A percentile compares a stretch with the other conserved stretches of the same genome.
Evolutionary conservation across 2,797 vertebrate genomes (phyloP).

Genomic region (Sarcophilus harrisii): DNA sequence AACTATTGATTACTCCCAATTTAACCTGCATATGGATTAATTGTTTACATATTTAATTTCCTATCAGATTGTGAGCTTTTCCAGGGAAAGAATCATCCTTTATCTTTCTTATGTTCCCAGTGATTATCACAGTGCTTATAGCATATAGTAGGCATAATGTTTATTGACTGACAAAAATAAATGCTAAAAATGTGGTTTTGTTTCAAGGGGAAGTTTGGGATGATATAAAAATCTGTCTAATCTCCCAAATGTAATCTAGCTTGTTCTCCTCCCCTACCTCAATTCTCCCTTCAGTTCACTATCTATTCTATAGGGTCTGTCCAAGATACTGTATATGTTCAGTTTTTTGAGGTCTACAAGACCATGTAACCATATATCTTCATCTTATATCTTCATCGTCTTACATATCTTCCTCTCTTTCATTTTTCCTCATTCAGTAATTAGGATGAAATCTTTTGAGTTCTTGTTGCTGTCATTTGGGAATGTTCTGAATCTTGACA

Average conservation of each 20-base stretch:
- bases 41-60: neutral
- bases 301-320: neutral
- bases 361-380: neutral
- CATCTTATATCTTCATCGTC: neutral
- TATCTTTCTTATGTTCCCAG: neutral
- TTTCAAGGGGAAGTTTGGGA: neutral
- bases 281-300: neutral
- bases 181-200: neutral
- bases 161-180: neutral
- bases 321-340: neutral
- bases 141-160: neutral
- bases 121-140: neutral
- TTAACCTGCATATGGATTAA: neutral
- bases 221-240: neutral
- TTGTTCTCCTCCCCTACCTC: too few species aligned
- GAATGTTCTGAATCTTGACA: neutral
- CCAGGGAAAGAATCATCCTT: neutral
- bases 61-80: neutral
- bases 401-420: neutral
- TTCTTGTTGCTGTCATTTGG: neutral
- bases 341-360: neutral
- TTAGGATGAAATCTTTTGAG: neutral
- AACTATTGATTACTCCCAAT: neutral
- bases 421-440: neutral
- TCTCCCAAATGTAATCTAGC: neutral